phyloP scores from a whole-genome alignment of 2,888 invertebrate genomes.

The Buathra laborator region DNA sequence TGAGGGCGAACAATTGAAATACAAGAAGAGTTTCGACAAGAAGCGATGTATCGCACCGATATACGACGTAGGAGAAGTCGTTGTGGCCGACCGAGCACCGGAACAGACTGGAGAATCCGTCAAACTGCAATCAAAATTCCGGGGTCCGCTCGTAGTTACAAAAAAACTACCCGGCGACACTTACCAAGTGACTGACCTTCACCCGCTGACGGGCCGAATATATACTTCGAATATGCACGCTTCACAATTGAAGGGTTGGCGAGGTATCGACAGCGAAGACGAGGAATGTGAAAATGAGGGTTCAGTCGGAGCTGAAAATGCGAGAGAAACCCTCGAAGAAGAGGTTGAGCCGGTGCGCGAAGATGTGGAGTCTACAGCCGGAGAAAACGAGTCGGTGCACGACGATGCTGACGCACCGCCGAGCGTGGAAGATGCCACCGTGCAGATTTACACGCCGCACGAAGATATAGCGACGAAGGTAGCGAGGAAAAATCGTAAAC shows the following conservation, averaged over 20 bases:
- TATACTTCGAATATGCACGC: constrained; percentile 15
- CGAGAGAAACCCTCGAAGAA: no score
- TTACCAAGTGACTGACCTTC: not conserved
- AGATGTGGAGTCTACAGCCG: no score
- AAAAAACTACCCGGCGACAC: constrained; percentile 11
- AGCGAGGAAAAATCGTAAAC: no score
- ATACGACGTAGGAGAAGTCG: constrained; percentile 20
- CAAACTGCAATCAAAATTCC: constrained; percentile 10
- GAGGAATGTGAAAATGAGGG: no score
- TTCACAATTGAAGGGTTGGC: constrained; percentile 12
- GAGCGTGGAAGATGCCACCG: no score
- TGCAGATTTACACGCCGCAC: no score
- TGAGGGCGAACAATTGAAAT: not conserved
- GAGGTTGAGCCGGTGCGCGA: no score
- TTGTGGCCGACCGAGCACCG: not conserved
- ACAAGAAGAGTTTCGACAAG: constrained; percentile 16
- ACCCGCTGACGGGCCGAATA: not conserved
- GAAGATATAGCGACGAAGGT: no score
- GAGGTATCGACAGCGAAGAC: no score
- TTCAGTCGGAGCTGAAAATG: no score
- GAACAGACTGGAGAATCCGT: constrained; percentile 19
- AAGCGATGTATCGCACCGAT: not conserved
- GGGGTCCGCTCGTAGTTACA: constrained; percentile 20
- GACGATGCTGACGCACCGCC: no score
- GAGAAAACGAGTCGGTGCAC: no score